Percentiles rank a stretch among this genome's conserved stretches.
Evolutionary conservation across 2,797 vertebrate genomes (phyloP).

Genomic region (Rhynchotus rufescens): DNA sequence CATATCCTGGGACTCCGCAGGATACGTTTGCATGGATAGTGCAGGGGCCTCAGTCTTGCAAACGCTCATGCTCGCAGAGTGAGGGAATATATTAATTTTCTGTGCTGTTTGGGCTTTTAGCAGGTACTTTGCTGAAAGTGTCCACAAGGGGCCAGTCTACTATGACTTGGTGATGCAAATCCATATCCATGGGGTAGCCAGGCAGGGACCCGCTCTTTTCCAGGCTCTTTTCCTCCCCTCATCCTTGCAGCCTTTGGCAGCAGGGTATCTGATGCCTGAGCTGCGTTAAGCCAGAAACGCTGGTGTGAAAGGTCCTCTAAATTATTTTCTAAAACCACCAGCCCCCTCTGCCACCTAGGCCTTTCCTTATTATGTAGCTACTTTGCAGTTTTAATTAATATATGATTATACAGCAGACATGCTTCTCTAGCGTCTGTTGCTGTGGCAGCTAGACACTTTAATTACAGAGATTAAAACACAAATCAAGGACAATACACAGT

Average conservation of each 20-base stretch:
- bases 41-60: neutral
- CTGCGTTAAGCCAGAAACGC: fast-evolving
- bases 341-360: neutral
- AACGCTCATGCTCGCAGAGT: neutral
- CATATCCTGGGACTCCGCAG: neutral
- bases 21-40: fast-evolving
- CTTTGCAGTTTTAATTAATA: constrained; percentile 67
- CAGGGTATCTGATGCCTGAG: neutral
- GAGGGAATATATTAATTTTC: neutral
- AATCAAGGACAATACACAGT: constrained; percentile 68
- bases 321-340: neutral
- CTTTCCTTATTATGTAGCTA: constrained; percentile 23
- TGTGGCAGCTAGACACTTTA: constrained; percentile 70
- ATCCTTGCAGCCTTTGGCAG: fast-evolving
- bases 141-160: constrained; percentile 50
- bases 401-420: constrained; percentile 63
- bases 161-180: neutral
- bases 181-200: fast-evolving
- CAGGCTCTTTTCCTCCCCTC: fast-evolving
- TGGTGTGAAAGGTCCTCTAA: neutral
- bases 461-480: constrained; percentile 73
- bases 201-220: neutral
- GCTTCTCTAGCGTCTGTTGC: constrained; percentile 58
- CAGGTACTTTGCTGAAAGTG: constrained; percentile 20
- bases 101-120: neutral